phyloP scores from a whole-genome alignment of 2,888 invertebrate species.

The Lacanobia wlatinum region DNA sequence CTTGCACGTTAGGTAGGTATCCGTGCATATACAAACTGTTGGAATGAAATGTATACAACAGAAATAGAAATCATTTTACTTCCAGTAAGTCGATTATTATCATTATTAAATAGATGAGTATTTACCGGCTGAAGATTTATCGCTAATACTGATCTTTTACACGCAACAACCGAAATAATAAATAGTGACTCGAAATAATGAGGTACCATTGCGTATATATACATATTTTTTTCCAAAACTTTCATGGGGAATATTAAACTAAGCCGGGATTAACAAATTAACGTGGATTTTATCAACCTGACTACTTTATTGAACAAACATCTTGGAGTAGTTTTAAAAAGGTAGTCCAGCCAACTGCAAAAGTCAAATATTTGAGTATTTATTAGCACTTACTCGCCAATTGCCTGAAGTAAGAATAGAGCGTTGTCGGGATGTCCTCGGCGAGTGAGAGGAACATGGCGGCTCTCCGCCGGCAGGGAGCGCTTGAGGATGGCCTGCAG shows the following conservation, averaged over 20 bases:
- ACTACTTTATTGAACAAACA: too few species aligned
- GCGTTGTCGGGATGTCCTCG: conserved; percentile 91
- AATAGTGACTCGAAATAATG: too few species aligned
- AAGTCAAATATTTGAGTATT: neutral
- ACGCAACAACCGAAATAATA: too few species aligned
- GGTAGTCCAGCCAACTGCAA: neutral
- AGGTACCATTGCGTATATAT: too few species aligned
- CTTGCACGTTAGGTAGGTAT: conserved; percentile 92
- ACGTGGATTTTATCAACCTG: neutral
- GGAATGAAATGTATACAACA: neutral
- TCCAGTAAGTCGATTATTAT: too few species aligned
- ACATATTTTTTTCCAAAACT: too few species aligned
- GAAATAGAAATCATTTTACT: too few species aligned
- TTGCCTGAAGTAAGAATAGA: conserved; percentile 89
- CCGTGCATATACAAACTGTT: conserved; percentile 93
- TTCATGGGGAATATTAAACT: too few species aligned
- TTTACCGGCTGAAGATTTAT: too few species aligned
- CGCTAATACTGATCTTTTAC: too few species aligned
- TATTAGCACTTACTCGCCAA: conserved; percentile 79
- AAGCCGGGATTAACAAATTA: neutral
- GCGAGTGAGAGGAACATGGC: conserved; percentile 93
- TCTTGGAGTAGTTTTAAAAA: neutral
- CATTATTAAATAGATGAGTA: too few species aligned
- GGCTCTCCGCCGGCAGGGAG: conserved; percentile 91
- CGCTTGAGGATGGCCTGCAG: conserved; percentile 93